phyloP scores from a whole-genome alignment of 2,888 invertebrate species.

The Epirrhoe tristata region DNA sequence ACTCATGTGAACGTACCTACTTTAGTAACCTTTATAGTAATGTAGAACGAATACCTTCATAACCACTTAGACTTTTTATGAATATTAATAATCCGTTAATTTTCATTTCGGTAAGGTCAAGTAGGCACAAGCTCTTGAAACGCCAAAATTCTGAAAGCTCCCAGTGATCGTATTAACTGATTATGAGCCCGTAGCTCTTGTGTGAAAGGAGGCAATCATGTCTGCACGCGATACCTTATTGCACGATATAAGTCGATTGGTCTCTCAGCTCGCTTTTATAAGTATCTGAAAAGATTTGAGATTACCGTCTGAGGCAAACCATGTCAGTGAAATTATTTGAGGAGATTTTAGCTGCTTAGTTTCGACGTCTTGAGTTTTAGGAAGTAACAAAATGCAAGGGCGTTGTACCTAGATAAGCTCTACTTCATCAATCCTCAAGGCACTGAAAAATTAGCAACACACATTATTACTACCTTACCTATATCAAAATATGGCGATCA shows the following conservation, averaged over 20 bases:
- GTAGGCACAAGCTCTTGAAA: constrained; percentile 18
- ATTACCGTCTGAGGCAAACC: neutral
- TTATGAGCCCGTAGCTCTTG: constrained; percentile 35
- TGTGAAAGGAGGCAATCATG: constrained; percentile 40
- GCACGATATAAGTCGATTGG: constrained; percentile 25
- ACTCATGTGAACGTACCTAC: too few relatives aligned
- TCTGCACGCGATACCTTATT: constrained; percentile 40
- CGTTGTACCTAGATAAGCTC: neutral
- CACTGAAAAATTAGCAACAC: constrained; percentile 11
- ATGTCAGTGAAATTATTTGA: neutral
- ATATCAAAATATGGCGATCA: constrained; percentile 19
- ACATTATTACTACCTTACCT: too few relatives aligned
- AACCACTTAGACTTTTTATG: constrained; percentile 26
- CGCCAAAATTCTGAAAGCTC: constrained; percentile 22
- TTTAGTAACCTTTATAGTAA: neutral
- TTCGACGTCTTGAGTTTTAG: neutral
- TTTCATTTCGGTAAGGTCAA: constrained; percentile 33
- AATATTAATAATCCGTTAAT: constrained; percentile 29
- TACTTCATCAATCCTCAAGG: constrained; percentile 2
- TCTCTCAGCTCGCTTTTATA: constrained; percentile 12
- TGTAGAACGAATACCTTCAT: constrained; percentile 18
- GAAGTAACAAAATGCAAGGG: too few relatives aligned
- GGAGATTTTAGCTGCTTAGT: neutral
- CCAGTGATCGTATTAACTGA: constrained; percentile 47
- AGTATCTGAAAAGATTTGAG: constrained; percentile 16